These are phyloP conservation scores for Bombus ignitus DNA, from an alignment of 1,140 invertebrate genomes.

Conservation along the genomic window DNA sequence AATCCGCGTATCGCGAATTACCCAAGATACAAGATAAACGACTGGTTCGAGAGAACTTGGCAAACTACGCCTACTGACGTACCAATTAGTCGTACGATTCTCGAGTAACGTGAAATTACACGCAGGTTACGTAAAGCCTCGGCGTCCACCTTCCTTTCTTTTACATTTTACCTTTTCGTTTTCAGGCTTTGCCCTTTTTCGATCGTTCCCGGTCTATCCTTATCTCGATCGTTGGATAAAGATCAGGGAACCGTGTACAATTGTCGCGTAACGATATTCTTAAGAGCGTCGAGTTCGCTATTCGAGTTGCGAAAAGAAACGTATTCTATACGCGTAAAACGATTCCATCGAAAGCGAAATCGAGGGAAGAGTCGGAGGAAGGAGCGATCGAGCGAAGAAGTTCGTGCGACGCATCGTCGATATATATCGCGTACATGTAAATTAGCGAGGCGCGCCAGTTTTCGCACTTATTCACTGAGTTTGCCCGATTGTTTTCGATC, in stretches of 20 bases:
- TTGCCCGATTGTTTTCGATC: background rate
- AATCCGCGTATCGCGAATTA: background rate
- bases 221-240: background rate
- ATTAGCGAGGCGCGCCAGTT: background rate
- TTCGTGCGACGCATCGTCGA: too few relatives aligned
- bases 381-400: background rate
- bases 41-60: background rate
- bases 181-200: background rate
- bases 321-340: background rate
- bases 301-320: too few relatives aligned
- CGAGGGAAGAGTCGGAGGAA: background rate
- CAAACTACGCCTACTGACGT: background rate
- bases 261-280: too few relatives aligned
- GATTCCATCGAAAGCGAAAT: background rate
- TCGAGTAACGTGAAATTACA: conserved; percentile 38
- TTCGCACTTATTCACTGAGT: background rate
- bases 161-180: background rate
- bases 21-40: background rate
- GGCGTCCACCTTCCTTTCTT: conserved; percentile 19
- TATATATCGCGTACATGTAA: too few relatives aligned
- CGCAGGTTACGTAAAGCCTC: conserved; percentile 56
- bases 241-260: too few relatives aligned
- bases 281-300: too few relatives aligned
- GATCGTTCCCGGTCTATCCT: background rate
- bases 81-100: conserved; percentile 41